These are phyloP conservation scores for Notolabrus celidotus DNA, from an alignment of 2,797 vertebrate species.

Conservation along the genomic window DNA sequence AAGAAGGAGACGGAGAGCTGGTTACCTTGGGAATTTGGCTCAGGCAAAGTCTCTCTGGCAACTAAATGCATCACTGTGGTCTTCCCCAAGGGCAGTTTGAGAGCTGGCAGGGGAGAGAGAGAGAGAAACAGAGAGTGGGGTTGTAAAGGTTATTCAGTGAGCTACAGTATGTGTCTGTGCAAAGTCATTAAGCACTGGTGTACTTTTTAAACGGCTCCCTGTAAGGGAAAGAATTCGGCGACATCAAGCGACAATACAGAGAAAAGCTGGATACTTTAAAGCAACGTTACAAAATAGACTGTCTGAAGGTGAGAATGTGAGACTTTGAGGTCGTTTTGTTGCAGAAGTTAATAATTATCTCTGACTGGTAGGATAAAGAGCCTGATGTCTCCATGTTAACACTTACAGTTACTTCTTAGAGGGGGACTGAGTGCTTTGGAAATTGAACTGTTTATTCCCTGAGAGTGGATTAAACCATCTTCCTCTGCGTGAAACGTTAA, in stretches of 20 bases:
- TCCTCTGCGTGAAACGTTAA: neutral
- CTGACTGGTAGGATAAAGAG: neutral
- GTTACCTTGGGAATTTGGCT: slow-evolving; percentile 99
- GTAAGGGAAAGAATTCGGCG: neutral
- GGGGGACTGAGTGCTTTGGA: neutral
- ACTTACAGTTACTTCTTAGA: neutral
- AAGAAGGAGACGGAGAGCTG: slow-evolving; percentile 53
- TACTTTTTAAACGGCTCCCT: slow-evolving; percentile 30
- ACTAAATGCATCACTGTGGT: slow-evolving; percentile 99
- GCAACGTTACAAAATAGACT: neutral
- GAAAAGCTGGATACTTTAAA: neutral
- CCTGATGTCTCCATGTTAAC: neutral
- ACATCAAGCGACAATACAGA: neutral
- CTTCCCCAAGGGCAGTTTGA: slow-evolving; percentile 98
- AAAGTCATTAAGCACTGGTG: slow-evolving; percentile 47
- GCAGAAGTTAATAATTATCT: slow-evolving; percentile 1
- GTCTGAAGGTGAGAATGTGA: neutral
- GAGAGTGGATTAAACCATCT: neutral
- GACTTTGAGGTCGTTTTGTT: neutral
- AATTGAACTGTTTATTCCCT: no score
- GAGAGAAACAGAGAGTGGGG: slow-evolving; percentile 31
- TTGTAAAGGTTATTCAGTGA: slow-evolving; percentile 53
- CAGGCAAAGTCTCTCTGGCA: slow-evolving; percentile 98
- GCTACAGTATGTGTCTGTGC: slow-evolving; percentile 24
- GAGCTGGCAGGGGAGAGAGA: slow-evolving; percentile 81